These are phyloP conservation scores for Chamaea fasciata DNA, from an alignment of 2,113 vertebrate genomes.

Conservation along the genomic window DNA sequence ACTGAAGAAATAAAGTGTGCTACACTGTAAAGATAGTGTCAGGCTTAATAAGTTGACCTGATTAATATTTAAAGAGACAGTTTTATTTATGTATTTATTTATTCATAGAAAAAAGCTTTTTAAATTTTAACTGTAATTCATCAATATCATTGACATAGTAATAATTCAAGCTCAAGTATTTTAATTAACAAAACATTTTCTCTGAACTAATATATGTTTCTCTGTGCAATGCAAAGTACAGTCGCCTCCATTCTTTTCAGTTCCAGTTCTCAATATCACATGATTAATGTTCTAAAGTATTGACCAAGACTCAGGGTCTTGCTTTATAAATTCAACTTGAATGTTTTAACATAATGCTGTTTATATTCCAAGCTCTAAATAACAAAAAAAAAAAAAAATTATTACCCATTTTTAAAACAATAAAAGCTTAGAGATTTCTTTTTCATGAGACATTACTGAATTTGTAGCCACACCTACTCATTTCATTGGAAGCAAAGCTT, in stretches of 20 bases:
- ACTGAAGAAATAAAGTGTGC: conserved; percentile 9
- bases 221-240: neutral
- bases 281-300: neutral
- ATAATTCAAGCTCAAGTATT: neutral
- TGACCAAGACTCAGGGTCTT: neutral
- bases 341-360: neutral
- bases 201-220: neutral
- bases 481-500: neutral
- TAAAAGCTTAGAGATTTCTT: neutral
- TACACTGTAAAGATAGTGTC: neutral
- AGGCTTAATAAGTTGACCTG: neutral
- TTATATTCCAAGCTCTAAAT: neutral
- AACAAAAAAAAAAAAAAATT: neutral
- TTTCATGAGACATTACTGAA: neutral
- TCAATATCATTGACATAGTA: conserved; percentile 29
- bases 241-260: neutral
- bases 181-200: neutral
- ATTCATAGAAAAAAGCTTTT: conserved; percentile 20
- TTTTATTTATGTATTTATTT: neutral
- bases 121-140: neutral
- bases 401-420: neutral
- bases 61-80: conserved; percentile 21
- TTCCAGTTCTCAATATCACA: neutral
- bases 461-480: neutral
- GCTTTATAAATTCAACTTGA: neutral